phyloP scores from a whole-genome alignment of 2,888 invertebrate genomes.

The Nudaria mundana region DNA sequence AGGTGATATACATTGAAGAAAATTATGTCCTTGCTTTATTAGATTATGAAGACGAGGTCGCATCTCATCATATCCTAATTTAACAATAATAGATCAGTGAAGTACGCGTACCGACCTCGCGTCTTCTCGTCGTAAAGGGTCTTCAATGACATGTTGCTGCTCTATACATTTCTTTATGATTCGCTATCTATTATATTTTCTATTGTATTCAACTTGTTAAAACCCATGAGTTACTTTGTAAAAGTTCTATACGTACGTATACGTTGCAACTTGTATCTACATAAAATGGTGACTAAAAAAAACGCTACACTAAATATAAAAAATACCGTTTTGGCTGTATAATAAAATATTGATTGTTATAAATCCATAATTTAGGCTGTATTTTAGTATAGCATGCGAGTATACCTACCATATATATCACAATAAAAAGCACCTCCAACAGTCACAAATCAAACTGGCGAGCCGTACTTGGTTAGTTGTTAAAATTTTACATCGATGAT shows the following conservation, averaged over 20 bases:
- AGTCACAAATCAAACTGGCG: conserved; percentile 50
- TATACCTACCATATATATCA: conserved; percentile 36
- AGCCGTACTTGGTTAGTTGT: conserved; percentile 45
- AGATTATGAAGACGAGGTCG: conserved; percentile 56
- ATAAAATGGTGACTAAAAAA: background rate
- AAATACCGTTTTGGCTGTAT: too few species aligned
- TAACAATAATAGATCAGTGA: conserved; percentile 52
- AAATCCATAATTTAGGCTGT: conserved; percentile 4
- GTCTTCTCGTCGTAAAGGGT: conserved; percentile 57
- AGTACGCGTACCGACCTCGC: conserved; percentile 28
- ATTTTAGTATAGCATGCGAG: conserved; percentile 25
- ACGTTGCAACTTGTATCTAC: background rate
- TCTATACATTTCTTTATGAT: conserved; percentile 11
- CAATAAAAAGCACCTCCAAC: conserved; percentile 19
- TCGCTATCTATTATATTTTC: conserved; percentile 3
- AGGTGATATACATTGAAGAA: conserved; percentile 53
- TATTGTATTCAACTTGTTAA: background rate
- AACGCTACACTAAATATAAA: too few species aligned
- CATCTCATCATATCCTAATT: conserved; percentile 58
- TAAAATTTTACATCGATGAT: conserved; percentile 46
- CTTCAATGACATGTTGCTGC: conserved; percentile 33
- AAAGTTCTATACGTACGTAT: background rate
- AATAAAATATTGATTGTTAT: conserved; percentile 4
- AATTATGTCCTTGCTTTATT: conserved; percentile 60
- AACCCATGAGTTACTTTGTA: background rate